Percentiles rank a stretch among this genome's conserved stretches.
phyloP scores from a whole-genome alignment of 2,888 invertebrate genomes.

The Adelphocoris suturalis region DNA sequence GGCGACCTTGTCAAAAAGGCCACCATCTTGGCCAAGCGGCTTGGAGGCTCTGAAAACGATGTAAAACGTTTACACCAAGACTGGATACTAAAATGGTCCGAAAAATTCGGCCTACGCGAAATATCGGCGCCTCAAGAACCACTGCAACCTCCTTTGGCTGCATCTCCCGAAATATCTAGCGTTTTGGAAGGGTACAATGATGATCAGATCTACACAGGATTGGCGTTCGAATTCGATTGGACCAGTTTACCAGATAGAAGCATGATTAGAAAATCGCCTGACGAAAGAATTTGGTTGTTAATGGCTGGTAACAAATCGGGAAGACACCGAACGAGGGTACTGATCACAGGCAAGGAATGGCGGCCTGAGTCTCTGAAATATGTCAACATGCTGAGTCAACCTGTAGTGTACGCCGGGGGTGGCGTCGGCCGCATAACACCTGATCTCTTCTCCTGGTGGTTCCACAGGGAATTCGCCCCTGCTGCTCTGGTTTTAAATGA shows the following conservation, averaged over 20 bases:
- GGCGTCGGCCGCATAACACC: conserved; percentile 79
- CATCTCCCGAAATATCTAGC: conserved; percentile 58
- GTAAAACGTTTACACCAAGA: conserved; percentile 73
- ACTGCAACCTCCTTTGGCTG: conserved; percentile 65
- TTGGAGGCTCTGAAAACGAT: conserved; percentile 72
- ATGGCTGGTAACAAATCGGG: conserved; percentile 80
- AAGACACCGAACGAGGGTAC: conserved; percentile 79
- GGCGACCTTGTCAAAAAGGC: conserved; percentile 74
- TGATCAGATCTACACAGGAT: conserved; percentile 79
- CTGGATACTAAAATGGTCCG: conserved; percentile 74
- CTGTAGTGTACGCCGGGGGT: conserved; percentile 80
- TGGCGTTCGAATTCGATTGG: conserved; percentile 79
- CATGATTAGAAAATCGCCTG: conserved; percentile 73
- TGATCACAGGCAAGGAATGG: conserved; percentile 80
- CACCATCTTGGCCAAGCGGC: conserved; percentile 73
- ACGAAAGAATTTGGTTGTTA: conserved; percentile 78
- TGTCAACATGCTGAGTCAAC: conserved; percentile 80
- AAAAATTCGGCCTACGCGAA: conserved; percentile 74
- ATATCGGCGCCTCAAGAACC: conserved; percentile 14
- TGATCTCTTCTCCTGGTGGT: conserved; percentile 80
- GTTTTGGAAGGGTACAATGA: conserved; percentile 77
- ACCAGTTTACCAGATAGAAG: conserved; percentile 78
- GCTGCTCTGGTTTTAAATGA: conserved; percentile 79
- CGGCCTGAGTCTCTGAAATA: conserved; percentile 79
- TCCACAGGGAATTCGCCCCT: conserved; percentile 80